Base-by-base conservation (phyloP, 2,888 invertebrate genomes). In the Dasypolia templi region DNA sequence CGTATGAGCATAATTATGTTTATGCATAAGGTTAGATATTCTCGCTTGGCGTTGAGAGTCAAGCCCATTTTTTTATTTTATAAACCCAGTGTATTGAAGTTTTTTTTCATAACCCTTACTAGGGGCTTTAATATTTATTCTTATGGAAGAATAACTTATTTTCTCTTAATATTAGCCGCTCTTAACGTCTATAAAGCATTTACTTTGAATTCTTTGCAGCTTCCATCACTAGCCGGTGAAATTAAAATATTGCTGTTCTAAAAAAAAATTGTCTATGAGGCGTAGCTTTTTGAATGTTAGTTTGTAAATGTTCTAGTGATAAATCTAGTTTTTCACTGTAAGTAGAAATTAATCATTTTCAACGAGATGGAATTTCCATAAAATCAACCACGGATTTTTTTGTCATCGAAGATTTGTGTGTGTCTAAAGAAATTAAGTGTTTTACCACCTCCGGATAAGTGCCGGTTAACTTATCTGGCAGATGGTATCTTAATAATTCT, bases 281-380 rank as follows among this genome's bases (percentile, higher is more conserved):
- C 59, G 32, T 72, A 46, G 35, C 22, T 62, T 65, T 62, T 51
- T 53, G 32, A 71, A 59, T 35, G 51, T 63, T 75, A 49, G 39
- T 59, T 49, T 61, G 35, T 42, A 67, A 14, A 29, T 71, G 49
- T 79, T 68, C 56, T 65, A 79, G 70, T 70, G 61, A 44, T 71
- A 65, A 2, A 32, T 49, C 29, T 59, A 79, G 63, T 51, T 59
- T 35, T 29, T 49, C 29, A 64, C 17, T 58, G 0, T 67, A 51
- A 14, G 11, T 49, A 49, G 12, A 62, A 51, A 80, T 88, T 88
- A 88, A 87, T 88, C 83, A 86, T 87, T 87, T 88, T 86, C 88
- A 83, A 79, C 51, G 80, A 88, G 75, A 71, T 62, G 0, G 22
- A 49, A 61, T 49, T 2, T 44, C 11, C 1, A 26, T 9, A 0